These are phyloP conservation scores for Pampusana beccarii DNA, from an alignment of 2,113 vertebrate genomes.

Conservation along the genomic window DNA sequence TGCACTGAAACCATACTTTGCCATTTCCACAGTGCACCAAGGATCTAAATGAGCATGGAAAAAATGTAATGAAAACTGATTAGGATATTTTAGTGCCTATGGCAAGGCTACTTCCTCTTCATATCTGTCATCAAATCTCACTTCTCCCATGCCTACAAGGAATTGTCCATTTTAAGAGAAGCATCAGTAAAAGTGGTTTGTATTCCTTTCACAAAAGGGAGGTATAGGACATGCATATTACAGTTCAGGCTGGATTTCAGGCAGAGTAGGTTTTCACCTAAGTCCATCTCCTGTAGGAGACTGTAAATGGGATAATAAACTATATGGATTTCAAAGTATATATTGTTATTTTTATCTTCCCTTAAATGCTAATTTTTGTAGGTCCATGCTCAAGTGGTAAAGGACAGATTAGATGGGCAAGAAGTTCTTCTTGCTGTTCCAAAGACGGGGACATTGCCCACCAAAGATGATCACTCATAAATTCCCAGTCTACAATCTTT, in stretches of 20 bases:
- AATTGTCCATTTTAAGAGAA: neutral
- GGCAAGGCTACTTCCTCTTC: neutral
- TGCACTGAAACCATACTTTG: neutral
- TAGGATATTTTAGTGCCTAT: neutral
- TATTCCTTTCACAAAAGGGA: neutral
- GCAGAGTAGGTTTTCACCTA: neutral
- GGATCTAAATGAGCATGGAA: neutral
- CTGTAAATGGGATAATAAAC: neutral
- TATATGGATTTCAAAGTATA: neutral
- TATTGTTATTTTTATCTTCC: neutral
- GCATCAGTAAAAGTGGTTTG: neutral
- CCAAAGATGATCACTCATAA: neutral
- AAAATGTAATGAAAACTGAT: neutral
- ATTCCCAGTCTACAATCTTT: neutral
- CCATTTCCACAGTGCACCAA: neutral
- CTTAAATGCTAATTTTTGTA: neutral
- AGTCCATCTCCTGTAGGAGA: neutral
- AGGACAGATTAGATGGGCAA: neutral
- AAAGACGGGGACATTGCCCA: neutral
- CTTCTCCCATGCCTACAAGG: neutral
- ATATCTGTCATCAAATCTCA: neutral
- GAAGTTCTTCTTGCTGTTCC: neutral
- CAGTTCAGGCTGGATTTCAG: neutral
- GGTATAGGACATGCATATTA: neutral
- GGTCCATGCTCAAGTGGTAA: neutral